phyloP scores from a whole-genome alignment of 2,888 invertebrate species.

The Spilosoma lubricipeda region DNA sequence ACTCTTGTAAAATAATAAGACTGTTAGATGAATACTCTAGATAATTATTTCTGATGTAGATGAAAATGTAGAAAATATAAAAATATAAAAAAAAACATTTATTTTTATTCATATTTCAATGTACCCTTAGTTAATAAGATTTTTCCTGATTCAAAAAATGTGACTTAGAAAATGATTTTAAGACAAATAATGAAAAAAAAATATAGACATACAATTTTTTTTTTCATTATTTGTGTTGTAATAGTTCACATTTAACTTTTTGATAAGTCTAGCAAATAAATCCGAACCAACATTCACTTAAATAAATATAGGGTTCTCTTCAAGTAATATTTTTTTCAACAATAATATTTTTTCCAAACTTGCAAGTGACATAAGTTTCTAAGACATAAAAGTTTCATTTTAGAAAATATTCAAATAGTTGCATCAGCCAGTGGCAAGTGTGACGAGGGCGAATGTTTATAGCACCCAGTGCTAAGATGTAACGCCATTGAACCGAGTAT shows the following conservation, averaged over 20 bases:
- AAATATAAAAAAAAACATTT: conserved; percentile 57
- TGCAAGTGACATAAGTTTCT: background rate
- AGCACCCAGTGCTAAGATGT: conserved; percentile 29
- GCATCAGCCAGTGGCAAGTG: conserved; percentile 64
- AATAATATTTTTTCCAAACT: background rate
- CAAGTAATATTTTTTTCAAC: background rate
- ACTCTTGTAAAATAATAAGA: conserved; percentile 85
- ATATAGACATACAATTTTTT: background rate
- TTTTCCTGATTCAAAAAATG: background rate
- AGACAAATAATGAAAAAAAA: too few relatives aligned
- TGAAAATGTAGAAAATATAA: conserved; percentile 73
- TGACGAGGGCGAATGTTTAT: conserved; percentile 20
- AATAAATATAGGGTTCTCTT: background rate
- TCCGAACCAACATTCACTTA: background rate
- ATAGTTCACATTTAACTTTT: background rate
- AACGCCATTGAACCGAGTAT: conserved; percentile 22
- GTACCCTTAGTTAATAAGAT: conserved; percentile 2
- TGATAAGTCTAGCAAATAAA: background rate
- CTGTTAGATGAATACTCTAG: conserved; percentile 85
- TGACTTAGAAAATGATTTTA: background rate
- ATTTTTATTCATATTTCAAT: conserved; percentile 30
- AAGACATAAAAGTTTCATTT: background rate
- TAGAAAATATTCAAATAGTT: conserved; percentile 43
- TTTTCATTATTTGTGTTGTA: background rate
- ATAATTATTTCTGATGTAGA: conserved; percentile 74